Evolutionary conservation across 2,797 vertebrate species (phyloP).

Genomic region (Acanthurus leucopareius): DNA sequence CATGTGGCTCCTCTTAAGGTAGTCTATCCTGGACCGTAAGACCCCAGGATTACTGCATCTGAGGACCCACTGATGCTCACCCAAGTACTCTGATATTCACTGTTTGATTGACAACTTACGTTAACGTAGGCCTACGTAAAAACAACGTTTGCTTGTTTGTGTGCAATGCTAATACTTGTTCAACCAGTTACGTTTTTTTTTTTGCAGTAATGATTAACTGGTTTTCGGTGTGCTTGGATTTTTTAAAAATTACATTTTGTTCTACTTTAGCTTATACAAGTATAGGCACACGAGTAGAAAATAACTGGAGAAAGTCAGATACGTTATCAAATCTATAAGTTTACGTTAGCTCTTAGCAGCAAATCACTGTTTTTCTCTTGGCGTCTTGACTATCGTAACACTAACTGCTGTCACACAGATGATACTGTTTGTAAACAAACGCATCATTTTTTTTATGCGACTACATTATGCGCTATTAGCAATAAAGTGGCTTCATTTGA

Average conservation of each 20-base stretch:
- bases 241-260: accelerated
- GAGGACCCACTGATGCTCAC: neutral
- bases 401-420: neutral
- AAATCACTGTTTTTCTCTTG: neutral
- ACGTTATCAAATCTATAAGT: constrained; percentile 3
- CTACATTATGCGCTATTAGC: neutral
- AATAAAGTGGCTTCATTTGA: neutral
- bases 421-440: neutral
- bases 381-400: neutral
- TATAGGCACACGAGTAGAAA: accelerated
- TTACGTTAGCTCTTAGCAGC: constrained; percentile 37
- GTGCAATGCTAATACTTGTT: neutral
- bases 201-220: neutral
- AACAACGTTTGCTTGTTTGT: constrained; percentile 19
- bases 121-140: neutral
- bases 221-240: neutral
- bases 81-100: neutral
- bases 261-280: too few species aligned
- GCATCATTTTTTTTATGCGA: accelerated
- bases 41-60: too few species aligned
- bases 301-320: neutral
- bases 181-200: neutral
- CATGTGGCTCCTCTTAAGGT: too few species aligned
- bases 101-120: neutral
- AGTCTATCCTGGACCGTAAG: too few species aligned